A percentile compares a stretch with the other conserved stretches of the same genome.
phyloP scores from a whole-genome alignment of 2,113 vertebrate genomes.

The Stigmatopora argus region DNA sequence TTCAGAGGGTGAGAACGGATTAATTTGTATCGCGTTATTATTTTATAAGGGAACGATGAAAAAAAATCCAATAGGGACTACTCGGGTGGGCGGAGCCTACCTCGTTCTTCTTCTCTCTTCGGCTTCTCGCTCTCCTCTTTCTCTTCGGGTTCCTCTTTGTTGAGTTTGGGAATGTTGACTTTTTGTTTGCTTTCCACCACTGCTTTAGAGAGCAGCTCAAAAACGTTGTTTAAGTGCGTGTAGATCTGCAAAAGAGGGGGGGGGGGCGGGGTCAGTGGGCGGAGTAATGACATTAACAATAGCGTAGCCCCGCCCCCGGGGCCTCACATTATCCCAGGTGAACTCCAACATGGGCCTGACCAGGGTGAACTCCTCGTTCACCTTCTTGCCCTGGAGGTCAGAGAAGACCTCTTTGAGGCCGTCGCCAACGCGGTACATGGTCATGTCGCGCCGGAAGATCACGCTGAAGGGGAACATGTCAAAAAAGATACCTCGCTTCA shows the following conservation, averaged over 20 bases:
- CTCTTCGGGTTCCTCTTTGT: slow-evolving; percentile 59
- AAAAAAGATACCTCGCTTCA: slow-evolving; percentile 73
- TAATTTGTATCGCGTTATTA: too few relatives aligned
- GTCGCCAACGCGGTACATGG: slow-evolving; percentile 69
- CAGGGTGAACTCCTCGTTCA: slow-evolving; percentile 72
- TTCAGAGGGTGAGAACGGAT: too few relatives aligned
- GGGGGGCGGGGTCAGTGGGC: too few relatives aligned
- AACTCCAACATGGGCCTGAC: slow-evolving; percentile 73
- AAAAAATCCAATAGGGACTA: too few relatives aligned
- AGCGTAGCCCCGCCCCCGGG: too few relatives aligned
- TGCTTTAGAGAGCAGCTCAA: slow-evolving; percentile 68
- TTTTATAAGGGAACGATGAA: too few relatives aligned
- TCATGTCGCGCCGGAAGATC: slow-evolving; percentile 72
- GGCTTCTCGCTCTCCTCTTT: slow-evolving; percentile 62
- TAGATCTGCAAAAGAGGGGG: slow-evolving; percentile 55
- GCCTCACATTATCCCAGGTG: slow-evolving; percentile 74
- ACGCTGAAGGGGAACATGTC: slow-evolving; percentile 75
- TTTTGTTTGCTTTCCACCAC: slow-evolving; percentile 73
- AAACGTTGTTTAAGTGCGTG: slow-evolving; percentile 70
- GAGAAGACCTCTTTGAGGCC: slow-evolving; percentile 73
- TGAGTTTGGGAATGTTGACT: slow-evolving; percentile 65
- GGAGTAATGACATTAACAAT: too few relatives aligned
- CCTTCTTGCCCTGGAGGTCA: slow-evolving; percentile 72
- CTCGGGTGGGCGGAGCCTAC: slow-evolving; percentile 14
- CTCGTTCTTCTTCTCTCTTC: slow-evolving; percentile 59